These are phyloP conservation scores for Proterorhinus semilunaris DNA, from an alignment of 2,113 vertebrate species.

Conservation along the genomic window DNA sequence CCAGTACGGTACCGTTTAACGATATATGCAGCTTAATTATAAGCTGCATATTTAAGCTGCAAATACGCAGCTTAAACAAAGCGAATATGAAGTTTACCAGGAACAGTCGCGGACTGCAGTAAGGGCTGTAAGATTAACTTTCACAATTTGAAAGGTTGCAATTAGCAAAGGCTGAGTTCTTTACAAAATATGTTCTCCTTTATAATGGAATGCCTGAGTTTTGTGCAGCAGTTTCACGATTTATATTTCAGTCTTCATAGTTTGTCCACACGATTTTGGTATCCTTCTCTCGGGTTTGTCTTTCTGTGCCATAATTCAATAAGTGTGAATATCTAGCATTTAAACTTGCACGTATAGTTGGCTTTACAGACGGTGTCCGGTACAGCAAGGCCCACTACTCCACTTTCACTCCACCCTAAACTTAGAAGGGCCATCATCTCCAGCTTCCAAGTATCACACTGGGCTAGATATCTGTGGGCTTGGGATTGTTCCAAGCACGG, in stretches of 20 bases:
- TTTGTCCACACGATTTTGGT: not conserved
- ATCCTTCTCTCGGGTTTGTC: slow-evolving; percentile 14
- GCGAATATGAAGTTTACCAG: no score
- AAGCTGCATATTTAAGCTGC: no score
- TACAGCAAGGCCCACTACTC: slow-evolving; percentile 59
- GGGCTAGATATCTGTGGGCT: slow-evolving; percentile 44
- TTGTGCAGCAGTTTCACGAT: no score
- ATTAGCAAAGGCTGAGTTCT: no score
- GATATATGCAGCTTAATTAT: no score
- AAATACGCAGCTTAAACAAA: no score
- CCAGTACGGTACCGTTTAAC: no score
- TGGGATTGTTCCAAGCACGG: slow-evolving; percentile 37
- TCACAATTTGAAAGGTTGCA: no score
- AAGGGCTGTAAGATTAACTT: no score
- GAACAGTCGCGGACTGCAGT: no score
- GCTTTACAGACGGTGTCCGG: slow-evolving; percentile 19
- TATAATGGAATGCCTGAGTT: no score
- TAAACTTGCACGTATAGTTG: slow-evolving; percentile 34
- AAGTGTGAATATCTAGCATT: slow-evolving; percentile 54
- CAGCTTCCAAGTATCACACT: slow-evolving; percentile 61
- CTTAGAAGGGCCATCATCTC: slow-evolving; percentile 64
- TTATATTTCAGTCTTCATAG: not conserved
- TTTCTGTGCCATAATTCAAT: slow-evolving; percentile 21
- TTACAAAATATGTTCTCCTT: no score
- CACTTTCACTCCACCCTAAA: slow-evolving; percentile 59